These are phyloP conservation scores for Pogonocherus hispidulus DNA, from an alignment of 2,888 invertebrate species.

Conservation along the genomic window DNA sequence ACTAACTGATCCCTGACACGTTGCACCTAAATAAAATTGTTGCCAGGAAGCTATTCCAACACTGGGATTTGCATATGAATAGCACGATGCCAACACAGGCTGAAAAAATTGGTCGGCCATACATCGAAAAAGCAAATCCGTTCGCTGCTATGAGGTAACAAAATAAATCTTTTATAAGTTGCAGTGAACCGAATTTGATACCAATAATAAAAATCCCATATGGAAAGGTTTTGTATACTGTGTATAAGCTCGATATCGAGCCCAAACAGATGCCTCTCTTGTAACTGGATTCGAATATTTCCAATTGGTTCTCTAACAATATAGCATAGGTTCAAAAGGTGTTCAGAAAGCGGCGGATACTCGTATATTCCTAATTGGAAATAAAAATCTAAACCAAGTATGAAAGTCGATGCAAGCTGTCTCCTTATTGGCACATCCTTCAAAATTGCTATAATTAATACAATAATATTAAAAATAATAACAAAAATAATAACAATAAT, in stretches of 20 bases:
- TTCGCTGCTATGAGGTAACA: background rate
- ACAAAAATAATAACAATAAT: no score
- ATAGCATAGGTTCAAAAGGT: no score
- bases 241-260: background rate
- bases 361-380: no score
- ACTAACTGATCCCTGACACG: no score
- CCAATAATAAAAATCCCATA: background rate
- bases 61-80: background rate
- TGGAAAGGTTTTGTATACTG: background rate
- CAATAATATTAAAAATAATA: no score
- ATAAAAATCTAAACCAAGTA: no score
- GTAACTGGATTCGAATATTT: background rate
- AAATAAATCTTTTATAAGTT: constrained; percentile 6
- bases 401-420: no score
- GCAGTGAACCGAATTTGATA: constrained; percentile 1
- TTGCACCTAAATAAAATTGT: no score
- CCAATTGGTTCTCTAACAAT: background rate
- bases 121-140: background rate
- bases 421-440: no score
- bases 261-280: background rate
- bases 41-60: no score
- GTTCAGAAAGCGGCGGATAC: no score
- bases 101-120: background rate
- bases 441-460: no score
- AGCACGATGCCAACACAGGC: background rate